Evolutionary conservation across 2,888 invertebrate genomes (phyloP), one percentile per base, ranked within the genome.

Genomic region (Girardia tigrina): DNA sequence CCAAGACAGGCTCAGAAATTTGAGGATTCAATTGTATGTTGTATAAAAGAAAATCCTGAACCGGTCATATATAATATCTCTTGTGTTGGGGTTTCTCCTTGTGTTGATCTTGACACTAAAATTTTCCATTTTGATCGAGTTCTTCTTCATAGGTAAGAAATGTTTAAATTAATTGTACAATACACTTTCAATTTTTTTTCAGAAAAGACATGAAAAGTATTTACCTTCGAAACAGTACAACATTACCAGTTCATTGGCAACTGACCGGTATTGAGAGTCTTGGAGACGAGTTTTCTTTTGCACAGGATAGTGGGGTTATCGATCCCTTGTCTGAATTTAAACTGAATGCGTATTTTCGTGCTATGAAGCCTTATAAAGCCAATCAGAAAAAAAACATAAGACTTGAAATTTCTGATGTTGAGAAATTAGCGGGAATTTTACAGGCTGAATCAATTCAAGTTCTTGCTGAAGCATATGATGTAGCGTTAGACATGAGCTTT

Each of bases 131-230:
- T 85, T 80, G 84, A 85, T 56, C 82, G 81, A 79, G 83, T 84
- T 26, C 80, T 85, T 14, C 80, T 85, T n/a, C 84, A 84, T 79
- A 82, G 84, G 84, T 84, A 77, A 26, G 0, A 76, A 28, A n/a
- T 42, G 23, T 20, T 27, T n/a, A 26, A 20, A 16, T 16, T 26
- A 75, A 73, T 75, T 23, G 29, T 28, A 75, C 28, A 28, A 28
- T n/a, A 14, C 27, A 73, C 8, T 26, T 73, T 28, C 8, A 73
- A 14, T 27, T 74, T 26, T 8, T 70, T 76, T 79, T 6, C 78
- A 84, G 85, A 78, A 84, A 84, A 78, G 84, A 84, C 79, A 83
- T 83, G 27, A 84, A 83, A 80, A 83, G 82, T 0, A 80, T 85
- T 23, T 81, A 80, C 78, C 79, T 85, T 76, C 80, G 82, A 26